A percentile compares a stretch with the other conserved stretches of the same genome.
These are phyloP conservation scores for Mus musculus DNA, from an alignment of 2,113 vertebrate genomes.

Conservation along the genomic window GRCm39 chr17:11830001-11830500, in stretches of 20 bases:
- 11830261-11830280: not conserved
- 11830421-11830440: conserved; percentile 77
- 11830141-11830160: not conserved
- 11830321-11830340: not conserved
- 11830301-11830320: not conserved
- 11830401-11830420: conserved; percentile 81
- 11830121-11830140: not conserved
- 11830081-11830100: not conserved
- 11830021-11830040: not conserved
- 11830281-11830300: fast-evolving
- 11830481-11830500: conserved; percentile 45
- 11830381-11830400: conserved; percentile 56
- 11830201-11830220: not conserved
- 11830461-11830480: conserved; percentile 74
- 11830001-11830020: not conserved
- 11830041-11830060: not conserved
- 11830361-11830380: conserved; percentile 50
- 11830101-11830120: not conserved
- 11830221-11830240: not conserved
- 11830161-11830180: fast-evolving
- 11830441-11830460: conserved; percentile 71
- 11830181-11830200: fast-evolving
- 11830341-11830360: not conserved
- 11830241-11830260: not conserved
- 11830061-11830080: not conserved